Evolutionary conservation across 2,113 vertebrate species (phyloP).

Genomic region (Abramis brama): DNA sequence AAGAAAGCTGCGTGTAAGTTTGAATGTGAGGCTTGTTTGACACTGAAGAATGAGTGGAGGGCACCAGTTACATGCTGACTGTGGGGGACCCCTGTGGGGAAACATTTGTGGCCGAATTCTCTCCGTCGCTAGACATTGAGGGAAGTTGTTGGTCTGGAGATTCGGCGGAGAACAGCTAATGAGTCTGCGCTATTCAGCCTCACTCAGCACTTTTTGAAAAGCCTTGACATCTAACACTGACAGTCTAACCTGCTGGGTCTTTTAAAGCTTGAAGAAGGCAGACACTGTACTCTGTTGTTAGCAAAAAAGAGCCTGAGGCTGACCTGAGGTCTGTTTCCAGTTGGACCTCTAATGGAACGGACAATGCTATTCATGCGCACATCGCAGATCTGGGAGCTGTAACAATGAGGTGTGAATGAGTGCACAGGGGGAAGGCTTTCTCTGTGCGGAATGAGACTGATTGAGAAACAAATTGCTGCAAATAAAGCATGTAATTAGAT

Average conservation of each 20-base stretch:
- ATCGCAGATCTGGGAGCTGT: conserved; percentile 72
- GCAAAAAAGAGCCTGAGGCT: neutral
- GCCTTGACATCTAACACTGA: conserved; percentile 34
- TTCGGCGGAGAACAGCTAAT: conserved; percentile 3
- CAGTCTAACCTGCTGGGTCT: conserved; percentile 37
- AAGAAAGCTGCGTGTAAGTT: conserved; percentile 36
- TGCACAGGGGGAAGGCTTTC: conserved; percentile 82
- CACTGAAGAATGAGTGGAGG: conserved; percentile 36
- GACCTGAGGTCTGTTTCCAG: conserved; percentile 39
- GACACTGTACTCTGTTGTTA: conserved; percentile 30
- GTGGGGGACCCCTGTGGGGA: conserved; percentile 28
- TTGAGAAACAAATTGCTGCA: conserved; percentile 97
- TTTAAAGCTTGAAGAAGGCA: conserved; percentile 12
- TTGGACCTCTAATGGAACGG: neutral
- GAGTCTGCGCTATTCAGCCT: conserved; percentile 20
- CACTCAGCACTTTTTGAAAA: conserved; percentile 41
- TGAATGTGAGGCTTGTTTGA: conserved; percentile 45
- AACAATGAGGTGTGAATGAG: conserved; percentile 84
- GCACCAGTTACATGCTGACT: conserved; percentile 27
- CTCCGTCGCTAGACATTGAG: conserved; percentile 14
- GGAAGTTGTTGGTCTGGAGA: conserved; percentile 23
- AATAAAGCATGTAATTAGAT: conserved; percentile 99
- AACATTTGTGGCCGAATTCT: conserved; percentile 27
- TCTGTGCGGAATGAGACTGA: conserved; percentile 87
- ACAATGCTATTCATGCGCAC: conserved; percentile 42